Percentiles rank a stretch among this genome's conserved stretches.
Conservation (phyloP, 2,888 invertebrate genomes). For the Camponotus fellah region DNA sequence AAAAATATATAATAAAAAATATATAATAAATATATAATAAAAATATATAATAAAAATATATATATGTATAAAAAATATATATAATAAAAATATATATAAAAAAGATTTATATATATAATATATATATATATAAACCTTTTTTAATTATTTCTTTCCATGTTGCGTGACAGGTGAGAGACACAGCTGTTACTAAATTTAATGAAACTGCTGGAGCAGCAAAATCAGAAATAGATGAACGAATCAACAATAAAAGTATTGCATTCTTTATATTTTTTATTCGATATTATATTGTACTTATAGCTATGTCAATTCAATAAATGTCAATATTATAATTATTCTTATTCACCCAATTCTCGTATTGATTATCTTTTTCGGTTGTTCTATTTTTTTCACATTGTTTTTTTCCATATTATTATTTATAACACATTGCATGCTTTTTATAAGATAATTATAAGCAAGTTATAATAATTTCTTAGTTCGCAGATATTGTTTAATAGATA, state of each 20-base stretch:
- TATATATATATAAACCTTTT: not conserved
- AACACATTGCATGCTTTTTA: not conserved
- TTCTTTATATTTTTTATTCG: not conserved
- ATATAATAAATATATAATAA: not conserved
- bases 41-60: not conserved
- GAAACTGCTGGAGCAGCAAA: not conserved
- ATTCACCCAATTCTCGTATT: not conserved
- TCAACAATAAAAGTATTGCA: not conserved
- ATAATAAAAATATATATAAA: not conserved
- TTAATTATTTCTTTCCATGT: not conserved
- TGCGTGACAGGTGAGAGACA: not conserved
- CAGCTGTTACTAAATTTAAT: not conserved
- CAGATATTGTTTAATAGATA: not conserved
- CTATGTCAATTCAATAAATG: not conserved
- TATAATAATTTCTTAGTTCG: not conserved
- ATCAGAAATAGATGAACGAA: not conserved
- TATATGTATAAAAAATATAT: no score
- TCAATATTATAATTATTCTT: conserved; percentile 5
- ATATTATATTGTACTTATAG: not conserved
- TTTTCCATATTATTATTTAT: not conserved
- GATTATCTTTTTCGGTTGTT: not conserved
- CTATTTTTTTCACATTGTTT: not conserved
- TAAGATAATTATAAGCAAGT: not conserved
- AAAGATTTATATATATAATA: not conserved
- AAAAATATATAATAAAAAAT: not conserved